phyloP scores from a whole-genome alignment of 2,888 invertebrate genomes.

The Kuschelorhynchus macadamiae region DNA sequence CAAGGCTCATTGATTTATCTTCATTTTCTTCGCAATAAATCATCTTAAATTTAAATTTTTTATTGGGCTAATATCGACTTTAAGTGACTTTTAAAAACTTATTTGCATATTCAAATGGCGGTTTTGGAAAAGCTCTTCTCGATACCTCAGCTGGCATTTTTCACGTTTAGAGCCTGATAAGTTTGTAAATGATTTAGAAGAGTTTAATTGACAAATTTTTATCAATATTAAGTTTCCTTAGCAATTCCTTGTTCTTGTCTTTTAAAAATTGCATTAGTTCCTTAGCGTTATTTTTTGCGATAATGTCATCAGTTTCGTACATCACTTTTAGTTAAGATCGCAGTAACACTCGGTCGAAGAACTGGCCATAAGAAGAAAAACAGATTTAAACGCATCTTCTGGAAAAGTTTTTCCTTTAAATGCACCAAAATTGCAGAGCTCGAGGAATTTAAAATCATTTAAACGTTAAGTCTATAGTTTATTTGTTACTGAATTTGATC shows the following conservation, averaged over 20 bases:
- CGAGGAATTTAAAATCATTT: no score
- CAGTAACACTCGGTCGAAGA: no score
- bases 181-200: slow-evolving; percentile 31
- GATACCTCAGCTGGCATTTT: slow-evolving; percentile 30
- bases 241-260: background rate
- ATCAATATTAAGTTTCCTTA: background rate
- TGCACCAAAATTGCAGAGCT: no score
- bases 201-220: slow-evolving; percentile 11
- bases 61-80: slow-evolving; percentile 37
- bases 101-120: slow-evolving; percentile 45
- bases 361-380: no score
- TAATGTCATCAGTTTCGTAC: no score
- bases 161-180: slow-evolving; percentile 31
- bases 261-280: no score
- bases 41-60: slow-evolving; percentile 38
- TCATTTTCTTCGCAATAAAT: slow-evolving; percentile 24
- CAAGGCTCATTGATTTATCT: slow-evolving; percentile 19
- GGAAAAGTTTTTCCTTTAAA: no score
- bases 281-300: no score
- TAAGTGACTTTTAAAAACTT: slow-evolving; percentile 33
- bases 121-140: slow-evolving; percentile 31
- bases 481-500: no score
- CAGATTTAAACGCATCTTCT: no score
- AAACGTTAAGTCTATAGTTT: no score
- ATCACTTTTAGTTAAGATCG: no score